phyloP scores from a whole-genome alignment of 2,113 vertebrate species.

The Athene noctua region DNA sequence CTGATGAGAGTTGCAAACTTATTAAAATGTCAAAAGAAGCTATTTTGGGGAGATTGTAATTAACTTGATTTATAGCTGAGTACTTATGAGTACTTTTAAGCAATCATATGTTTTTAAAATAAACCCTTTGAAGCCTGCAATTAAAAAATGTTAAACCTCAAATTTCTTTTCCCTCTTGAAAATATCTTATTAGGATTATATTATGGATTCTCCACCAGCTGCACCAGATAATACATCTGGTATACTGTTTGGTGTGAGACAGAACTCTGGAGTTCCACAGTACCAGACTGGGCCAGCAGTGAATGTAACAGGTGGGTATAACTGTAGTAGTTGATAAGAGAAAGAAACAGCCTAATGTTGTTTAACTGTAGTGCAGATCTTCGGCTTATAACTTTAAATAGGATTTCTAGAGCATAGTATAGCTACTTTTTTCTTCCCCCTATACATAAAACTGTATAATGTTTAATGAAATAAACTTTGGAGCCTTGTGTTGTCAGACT shows the following conservation, averaged over 20 bases:
- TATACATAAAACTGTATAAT: neutral
- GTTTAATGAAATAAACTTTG: neutral
- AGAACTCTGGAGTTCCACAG: constrained; percentile 77
- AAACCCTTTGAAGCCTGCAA: constrained; percentile 27
- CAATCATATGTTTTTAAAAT: constrained; percentile 12
- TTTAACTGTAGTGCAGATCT: neutral
- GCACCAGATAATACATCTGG: constrained; percentile 78
- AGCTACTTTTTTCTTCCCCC: neutral
- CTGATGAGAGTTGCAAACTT: neutral
- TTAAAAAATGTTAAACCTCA: constrained; percentile 44
- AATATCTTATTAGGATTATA: constrained; percentile 82
- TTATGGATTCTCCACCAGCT: constrained; percentile 80
- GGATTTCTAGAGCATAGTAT: neutral
- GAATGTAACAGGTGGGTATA: constrained; percentile 83
- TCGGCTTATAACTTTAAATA: neutral
- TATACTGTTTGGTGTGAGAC: constrained; percentile 78
- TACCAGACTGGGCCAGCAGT: constrained; percentile 83
- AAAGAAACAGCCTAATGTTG: neutral
- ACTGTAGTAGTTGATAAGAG: constrained; percentile 18
- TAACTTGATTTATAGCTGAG: neutral
- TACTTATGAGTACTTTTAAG: constrained; percentile 22
- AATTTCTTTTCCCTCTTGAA: constrained; percentile 52
- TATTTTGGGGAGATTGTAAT: neutral
- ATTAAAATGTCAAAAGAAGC: neutral
- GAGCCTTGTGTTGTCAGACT: neutral